These are phyloP conservation scores for Ceraclea dissimilis DNA, from an alignment of 2,888 invertebrate species.

Conservation along the genomic window DNA sequence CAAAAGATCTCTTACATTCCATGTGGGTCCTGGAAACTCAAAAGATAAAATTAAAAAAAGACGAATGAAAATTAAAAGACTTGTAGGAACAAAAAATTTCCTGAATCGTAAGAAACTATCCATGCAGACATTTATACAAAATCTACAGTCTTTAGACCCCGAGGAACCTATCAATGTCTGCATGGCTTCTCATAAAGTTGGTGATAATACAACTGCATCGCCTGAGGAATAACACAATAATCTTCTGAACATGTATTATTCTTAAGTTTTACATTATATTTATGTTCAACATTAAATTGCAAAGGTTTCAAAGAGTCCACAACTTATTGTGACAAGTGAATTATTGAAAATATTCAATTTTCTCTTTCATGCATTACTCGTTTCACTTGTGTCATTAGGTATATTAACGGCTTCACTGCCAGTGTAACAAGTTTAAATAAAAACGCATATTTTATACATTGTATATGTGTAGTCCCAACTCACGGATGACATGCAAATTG, in stretches of 20 bases:
- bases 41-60: slow-evolving; percentile 53
- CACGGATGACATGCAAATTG: too few relatives aligned
- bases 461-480: too few relatives aligned
- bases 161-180: slow-evolving; percentile 34
- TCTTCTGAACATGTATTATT: slow-evolving; percentile 2
- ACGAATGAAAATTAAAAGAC: slow-evolving; percentile 49
- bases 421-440: too few relatives aligned
- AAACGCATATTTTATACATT: too few relatives aligned
- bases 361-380: too few relatives aligned
- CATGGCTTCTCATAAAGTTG: background rate
- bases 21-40: slow-evolving; percentile 42
- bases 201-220: background rate
- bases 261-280: too few relatives aligned
- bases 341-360: too few relatives aligned
- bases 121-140: slow-evolving; percentile 50
- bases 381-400: too few relatives aligned
- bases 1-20: slow-evolving; percentile 52
- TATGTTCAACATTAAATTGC: too few relatives aligned
- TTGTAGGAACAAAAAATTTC: slow-evolving; percentile 46
- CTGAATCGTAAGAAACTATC: slow-evolving; percentile 46
- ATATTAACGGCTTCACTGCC: too few relatives aligned
- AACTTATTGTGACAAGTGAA: too few relatives aligned
- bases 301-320: too few relatives aligned
- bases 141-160: slow-evolving; percentile 45
- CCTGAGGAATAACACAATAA: slow-evolving; percentile 12